phyloP scores from a whole-genome alignment of 2,888 invertebrate species.

The Drosophila peninsularis region DNA sequence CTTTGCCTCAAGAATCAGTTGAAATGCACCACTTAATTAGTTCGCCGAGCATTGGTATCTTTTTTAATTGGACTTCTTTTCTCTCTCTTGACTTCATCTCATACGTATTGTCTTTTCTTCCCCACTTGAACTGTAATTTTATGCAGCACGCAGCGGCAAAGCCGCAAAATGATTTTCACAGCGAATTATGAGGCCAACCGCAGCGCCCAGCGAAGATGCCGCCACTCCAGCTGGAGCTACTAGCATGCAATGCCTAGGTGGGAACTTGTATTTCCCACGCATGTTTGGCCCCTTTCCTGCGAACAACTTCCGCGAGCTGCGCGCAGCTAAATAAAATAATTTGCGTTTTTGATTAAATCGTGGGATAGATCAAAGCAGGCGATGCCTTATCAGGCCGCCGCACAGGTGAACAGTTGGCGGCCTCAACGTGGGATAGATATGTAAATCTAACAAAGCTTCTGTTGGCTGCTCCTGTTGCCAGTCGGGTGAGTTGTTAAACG shows the following conservation, averaged over 20 bases:
- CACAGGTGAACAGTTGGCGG: conserved; percentile 39
- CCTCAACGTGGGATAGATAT: conserved; percentile 52
- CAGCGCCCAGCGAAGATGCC: conserved; percentile 45
- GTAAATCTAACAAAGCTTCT: conserved; percentile 22
- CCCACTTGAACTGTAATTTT: conserved; percentile 70
- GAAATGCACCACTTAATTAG: conserved; percentile 55
- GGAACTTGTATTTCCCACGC: conserved; percentile 68
- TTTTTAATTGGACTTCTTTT: conserved; percentile 54
- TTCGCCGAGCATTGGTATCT: conserved; percentile 36
- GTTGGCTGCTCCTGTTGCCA: not conserved
- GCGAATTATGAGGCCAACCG: conserved; percentile 76
- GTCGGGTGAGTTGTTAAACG: conserved; percentile 27
- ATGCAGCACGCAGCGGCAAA: conserved; percentile 68
- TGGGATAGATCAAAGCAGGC: conserved; percentile 69
- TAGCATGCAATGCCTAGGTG: conserved; percentile 55
- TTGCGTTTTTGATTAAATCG: conserved; percentile 81
- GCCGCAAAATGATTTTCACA: conserved; percentile 74
- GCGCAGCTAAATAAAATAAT: conserved; percentile 47
- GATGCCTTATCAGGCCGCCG: conserved; percentile 50
- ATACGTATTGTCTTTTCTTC: conserved; percentile 14
- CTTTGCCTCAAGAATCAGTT: not conserved
- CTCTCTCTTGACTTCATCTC: conserved; percentile 11
- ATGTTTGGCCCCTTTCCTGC: conserved; percentile 45
- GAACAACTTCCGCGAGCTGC: conserved; percentile 66
- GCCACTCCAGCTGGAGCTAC: conserved; percentile 15